Conservation (phyloP, 2,113 vertebrate genomes). For the Saimiri boliviensis region DNA sequence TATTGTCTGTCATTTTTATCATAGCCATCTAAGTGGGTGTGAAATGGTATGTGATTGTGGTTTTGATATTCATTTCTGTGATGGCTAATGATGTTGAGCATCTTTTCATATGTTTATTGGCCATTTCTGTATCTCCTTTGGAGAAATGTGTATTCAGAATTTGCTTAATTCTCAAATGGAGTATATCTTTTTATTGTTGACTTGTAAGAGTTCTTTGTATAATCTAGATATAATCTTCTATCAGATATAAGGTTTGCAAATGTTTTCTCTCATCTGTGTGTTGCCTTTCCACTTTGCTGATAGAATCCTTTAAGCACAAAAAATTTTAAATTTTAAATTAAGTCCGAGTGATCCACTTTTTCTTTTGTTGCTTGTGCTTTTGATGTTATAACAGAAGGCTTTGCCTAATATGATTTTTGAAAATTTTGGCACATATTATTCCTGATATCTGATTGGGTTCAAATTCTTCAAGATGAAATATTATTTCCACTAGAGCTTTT, state of each 20-base stretch:
- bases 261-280: not conserved
- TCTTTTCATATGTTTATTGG: not conserved
- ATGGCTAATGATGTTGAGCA: not conserved
- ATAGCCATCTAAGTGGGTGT: not conserved
- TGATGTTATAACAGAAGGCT: not conserved
- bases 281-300: not conserved
- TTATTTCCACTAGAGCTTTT: too few species aligned
- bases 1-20: not conserved
- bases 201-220: not conserved
- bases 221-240: not conserved
- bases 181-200: not conserved
- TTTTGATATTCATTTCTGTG: slow-evolving; percentile 13
- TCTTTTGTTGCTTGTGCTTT: not conserved
- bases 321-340: not conserved
- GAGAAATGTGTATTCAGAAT: not conserved
- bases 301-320: not conserved
- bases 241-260: not conserved
- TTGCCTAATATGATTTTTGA: not conserved
- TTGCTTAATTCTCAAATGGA: not conserved
- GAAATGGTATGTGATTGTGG: not conserved
- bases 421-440: not conserved
- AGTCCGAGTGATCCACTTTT: not conserved
- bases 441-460: too few species aligned
- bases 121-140: not conserved
- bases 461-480: too few species aligned